These are phyloP conservation scores for Pegoplata infirma DNA, from an alignment of 2,888 invertebrate species.

Conservation along the genomic window DNA sequence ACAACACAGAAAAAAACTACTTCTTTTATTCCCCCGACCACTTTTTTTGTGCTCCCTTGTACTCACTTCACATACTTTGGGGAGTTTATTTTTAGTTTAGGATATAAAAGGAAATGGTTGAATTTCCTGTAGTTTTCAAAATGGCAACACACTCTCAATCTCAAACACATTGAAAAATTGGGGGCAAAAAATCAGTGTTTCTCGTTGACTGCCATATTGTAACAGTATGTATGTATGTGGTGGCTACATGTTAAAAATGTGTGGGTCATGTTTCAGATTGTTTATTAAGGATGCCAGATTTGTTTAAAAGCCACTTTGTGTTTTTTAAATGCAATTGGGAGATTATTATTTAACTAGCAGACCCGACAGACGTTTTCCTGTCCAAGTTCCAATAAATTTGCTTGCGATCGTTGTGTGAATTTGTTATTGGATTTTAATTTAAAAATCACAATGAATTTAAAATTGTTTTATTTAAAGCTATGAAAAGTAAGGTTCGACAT, in stretches of 20 bases:
- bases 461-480: too few species aligned
- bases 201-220: constrained; percentile 53
- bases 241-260: constrained; percentile 16
- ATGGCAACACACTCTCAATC: constrained; percentile 43
- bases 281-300: too few species aligned
- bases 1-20: constrained; percentile 25
- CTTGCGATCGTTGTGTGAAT: too few species aligned
- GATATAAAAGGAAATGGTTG: constrained; percentile 34
- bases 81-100: not conserved
- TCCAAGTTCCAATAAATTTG: too few species aligned
- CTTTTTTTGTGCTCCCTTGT: not conserved
- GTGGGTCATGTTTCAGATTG: constrained; percentile 26
- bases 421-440: too few species aligned
- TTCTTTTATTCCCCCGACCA: not conserved
- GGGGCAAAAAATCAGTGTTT: constrained; percentile 42
- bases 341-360: too few species aligned
- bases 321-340: too few species aligned
- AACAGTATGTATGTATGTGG: constrained; percentile 16
- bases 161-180: not conserved
- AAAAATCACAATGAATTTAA: too few species aligned
- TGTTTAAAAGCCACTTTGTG: too few species aligned
- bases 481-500: too few species aligned
- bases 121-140: constrained; percentile 40
- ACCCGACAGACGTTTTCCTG: too few species aligned
- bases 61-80: not conserved